These are phyloP conservation scores for Diabrotica balteata DNA, from an alignment of 2,888 invertebrate genomes.

Conservation along the genomic window DNA sequence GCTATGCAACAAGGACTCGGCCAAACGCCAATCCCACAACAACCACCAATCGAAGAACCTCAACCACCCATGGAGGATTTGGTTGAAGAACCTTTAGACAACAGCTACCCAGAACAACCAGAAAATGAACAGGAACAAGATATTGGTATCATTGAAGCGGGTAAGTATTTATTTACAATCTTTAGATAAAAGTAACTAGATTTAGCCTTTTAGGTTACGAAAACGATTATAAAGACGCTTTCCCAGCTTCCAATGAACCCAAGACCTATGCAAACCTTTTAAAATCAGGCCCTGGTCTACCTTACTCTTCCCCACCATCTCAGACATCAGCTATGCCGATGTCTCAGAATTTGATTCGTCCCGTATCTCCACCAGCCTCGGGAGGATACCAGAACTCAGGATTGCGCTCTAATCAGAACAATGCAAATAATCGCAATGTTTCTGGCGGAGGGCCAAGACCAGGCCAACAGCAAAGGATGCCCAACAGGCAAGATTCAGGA, in stretches of 20 bases:
- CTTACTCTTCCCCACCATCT: constrained; percentile 33
- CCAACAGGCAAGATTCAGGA: constrained; percentile 52
- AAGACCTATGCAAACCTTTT: constrained; percentile 89
- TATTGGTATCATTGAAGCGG: constrained; percentile 36
- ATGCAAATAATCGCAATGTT: constrained; percentile 25
- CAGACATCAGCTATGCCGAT: constrained; percentile 13
- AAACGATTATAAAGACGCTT: not conserved
- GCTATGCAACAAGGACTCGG: constrained; percentile 46
- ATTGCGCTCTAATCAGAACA: constrained; percentile 24
- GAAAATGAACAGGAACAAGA: constrained; percentile 48
- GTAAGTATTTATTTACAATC: constrained; percentile 22
- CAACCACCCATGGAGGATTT: constrained; percentile 46
- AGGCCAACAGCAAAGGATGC: constrained; percentile 40
- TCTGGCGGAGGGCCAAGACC: constrained; percentile 33
- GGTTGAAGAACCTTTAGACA: constrained; percentile 47
- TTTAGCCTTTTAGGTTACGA: not conserved
- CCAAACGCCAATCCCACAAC: constrained; percentile 42
- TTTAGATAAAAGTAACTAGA: not conserved
- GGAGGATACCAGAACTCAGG: constrained; percentile 18
- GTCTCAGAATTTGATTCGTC: constrained; percentile 7
- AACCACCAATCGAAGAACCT: constrained; percentile 47
- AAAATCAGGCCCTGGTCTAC: constrained; percentile 61
- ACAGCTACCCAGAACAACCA: constrained; percentile 43
- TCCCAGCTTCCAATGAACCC: constrained; percentile 68
- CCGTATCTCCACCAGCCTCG: constrained; percentile 12